Evolutionary conservation across 2,113 vertebrate species (phyloP).

Genomic region (Ceyx melanurus): DNA sequence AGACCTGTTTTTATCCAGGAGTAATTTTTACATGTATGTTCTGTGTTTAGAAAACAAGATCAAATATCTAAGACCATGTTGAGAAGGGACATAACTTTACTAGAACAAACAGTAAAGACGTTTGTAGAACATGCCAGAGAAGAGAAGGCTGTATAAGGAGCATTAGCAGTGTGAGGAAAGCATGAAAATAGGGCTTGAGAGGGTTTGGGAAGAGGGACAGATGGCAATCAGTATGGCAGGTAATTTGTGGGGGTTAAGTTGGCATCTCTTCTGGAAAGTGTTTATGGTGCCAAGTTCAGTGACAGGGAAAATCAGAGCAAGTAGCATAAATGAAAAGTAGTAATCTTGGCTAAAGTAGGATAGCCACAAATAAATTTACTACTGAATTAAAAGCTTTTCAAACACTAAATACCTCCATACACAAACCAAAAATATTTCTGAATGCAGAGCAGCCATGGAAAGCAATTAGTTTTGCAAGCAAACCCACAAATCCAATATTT

Average conservation of each 20-base stretch:
- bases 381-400: background rate
- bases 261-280: background rate
- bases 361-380: background rate
- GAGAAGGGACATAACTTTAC: background rate
- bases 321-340: background rate
- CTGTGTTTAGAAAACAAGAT: background rate
- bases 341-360: background rate
- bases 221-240: accelerated
- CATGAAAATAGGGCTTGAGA: background rate
- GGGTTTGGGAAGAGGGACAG: background rate
- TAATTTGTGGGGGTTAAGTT: background rate
- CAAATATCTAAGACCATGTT: background rate
- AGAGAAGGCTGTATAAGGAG: background rate
- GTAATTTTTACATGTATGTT: background rate
- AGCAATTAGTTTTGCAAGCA: background rate
- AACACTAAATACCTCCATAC: background rate
- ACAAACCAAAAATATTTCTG: background rate
- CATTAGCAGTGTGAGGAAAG: background rate
- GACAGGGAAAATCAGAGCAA: background rate
- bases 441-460: background rate
- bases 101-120: background rate
- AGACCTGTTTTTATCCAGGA: background rate
- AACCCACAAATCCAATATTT: background rate
- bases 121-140: background rate
- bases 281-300: background rate